A percentile compares a stretch with the other conserved stretches of the same genome.
phyloP scores from a whole-genome alignment of 2,797 vertebrate species.

The Odontamblyopus lacepedii region DNA sequence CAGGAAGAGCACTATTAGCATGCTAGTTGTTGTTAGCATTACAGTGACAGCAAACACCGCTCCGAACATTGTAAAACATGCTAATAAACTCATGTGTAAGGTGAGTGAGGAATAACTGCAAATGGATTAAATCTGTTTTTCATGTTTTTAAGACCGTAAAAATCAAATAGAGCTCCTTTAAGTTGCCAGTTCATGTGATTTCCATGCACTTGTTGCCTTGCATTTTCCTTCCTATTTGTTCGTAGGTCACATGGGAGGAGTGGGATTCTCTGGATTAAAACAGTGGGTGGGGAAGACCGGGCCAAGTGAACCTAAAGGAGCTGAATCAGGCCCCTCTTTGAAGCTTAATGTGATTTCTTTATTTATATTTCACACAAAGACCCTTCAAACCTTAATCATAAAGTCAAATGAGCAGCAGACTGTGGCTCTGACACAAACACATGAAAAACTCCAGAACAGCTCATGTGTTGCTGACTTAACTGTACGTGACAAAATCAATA shows the following conservation, averaged over 20 bases:
- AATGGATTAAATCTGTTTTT: no score
- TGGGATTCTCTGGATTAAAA: constrained; percentile 42
- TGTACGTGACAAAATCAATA: no score
- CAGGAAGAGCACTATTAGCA: no score
- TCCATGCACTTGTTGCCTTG: constrained; percentile 12
- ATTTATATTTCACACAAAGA: constrained; percentile 6
- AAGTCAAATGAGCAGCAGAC: background rate
- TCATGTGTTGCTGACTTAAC: no score
- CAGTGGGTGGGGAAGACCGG: constrained; percentile 29
- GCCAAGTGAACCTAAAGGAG: constrained; percentile 25
- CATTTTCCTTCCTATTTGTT: constrained; percentile 14
- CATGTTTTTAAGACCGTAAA: no score
- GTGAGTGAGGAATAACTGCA: no score
- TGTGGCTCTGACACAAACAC: background rate
- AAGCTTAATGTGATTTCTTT: constrained; percentile 24
- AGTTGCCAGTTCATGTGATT: background rate
- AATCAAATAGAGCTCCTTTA: no score
- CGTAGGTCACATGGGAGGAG: constrained; percentile 11
- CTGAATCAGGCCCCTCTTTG: constrained; percentile 39
- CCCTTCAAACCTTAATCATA: constrained; percentile 35
- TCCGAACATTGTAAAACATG: no score
- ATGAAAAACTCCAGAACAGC: no score
- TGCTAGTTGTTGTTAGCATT: background rate
- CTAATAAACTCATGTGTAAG: no score
- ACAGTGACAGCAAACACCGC: no score